phyloP scores from a whole-genome alignment of 2,113 vertebrate genomes.

The Eubucco bourcierii region DNA sequence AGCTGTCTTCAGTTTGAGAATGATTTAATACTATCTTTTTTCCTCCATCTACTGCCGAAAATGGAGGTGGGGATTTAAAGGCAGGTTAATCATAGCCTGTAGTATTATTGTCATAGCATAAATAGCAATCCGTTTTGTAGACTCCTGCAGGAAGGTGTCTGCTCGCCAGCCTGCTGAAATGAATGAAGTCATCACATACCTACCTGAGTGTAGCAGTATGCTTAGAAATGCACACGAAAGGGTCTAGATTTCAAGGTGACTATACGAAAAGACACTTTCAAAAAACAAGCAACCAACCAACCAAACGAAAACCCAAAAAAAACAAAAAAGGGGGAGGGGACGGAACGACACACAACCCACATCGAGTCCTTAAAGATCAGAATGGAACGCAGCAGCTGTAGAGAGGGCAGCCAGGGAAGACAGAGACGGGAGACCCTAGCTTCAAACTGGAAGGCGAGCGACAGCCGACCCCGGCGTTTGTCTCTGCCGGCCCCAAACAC shows the following conservation, averaged over 20 bases:
- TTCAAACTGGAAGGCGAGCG: not conserved
- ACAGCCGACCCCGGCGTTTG: not conserved
- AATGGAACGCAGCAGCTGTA: not conserved
- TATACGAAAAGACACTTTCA: not conserved
- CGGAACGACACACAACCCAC: not conserved
- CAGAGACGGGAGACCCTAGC: not conserved
- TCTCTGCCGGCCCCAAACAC: not conserved
- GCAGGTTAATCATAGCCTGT: not conserved
- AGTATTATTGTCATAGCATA: not conserved
- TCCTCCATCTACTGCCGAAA: not conserved
- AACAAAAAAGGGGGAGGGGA: too few species aligned
- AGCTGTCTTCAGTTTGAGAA: not conserved
- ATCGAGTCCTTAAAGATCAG: not conserved
- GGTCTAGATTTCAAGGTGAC: slow-evolving; percentile 8
- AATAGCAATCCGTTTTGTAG: not conserved
- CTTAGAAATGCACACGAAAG: not conserved
- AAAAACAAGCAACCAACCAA: not conserved
- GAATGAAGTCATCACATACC: not conserved
- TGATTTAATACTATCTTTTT: not conserved
- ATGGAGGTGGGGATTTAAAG: not conserved
- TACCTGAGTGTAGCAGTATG: not conserved
- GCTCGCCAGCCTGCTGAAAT: not conserved
- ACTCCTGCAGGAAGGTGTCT: not conserved
- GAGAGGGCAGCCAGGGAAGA: not conserved
- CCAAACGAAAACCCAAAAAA: too few species aligned